Conservation (phyloP, 2,113 vertebrate species). For the Emydura subglobosa region DNA sequence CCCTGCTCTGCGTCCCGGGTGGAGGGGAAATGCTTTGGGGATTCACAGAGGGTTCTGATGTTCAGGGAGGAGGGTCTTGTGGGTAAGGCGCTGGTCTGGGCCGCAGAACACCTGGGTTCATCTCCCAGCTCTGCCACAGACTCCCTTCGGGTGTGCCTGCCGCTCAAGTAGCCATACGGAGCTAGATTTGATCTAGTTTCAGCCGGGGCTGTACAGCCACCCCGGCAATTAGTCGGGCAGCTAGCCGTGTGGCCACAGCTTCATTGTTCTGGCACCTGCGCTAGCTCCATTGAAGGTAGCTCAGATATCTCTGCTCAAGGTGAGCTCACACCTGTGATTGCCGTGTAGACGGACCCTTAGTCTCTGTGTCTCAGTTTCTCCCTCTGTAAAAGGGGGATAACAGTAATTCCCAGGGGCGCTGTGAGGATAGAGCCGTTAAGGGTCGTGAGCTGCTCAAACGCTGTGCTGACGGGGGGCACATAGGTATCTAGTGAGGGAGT, state of each 20-base stretch:
- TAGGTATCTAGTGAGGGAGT: background rate
- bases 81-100: rapidly evolving
- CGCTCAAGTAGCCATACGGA: background rate
- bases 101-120: background rate
- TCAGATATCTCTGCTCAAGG: background rate
- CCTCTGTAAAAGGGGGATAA: rapidly evolving
- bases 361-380: background rate
- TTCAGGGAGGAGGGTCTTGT: background rate
- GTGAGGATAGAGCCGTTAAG: background rate
- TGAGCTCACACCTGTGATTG: background rate
- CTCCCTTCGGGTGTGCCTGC: background rate
- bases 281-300: background rate
- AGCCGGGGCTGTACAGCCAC: background rate
- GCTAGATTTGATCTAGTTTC: background rate
- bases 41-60: rapidly evolving
- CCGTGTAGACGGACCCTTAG: background rate
- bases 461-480: background rate
- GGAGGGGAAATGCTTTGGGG: background rate
- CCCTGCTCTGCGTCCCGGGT: background rate
- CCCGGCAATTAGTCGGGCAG: background rate
- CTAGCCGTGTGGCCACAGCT: background rate
- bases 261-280: background rate
- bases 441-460: background rate
- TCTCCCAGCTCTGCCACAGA: background rate
- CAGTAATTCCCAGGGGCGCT: background rate